Conservation (phyloP, 2,797 vertebrate genomes). For the Allenopithecus nigroviridis region DNA sequence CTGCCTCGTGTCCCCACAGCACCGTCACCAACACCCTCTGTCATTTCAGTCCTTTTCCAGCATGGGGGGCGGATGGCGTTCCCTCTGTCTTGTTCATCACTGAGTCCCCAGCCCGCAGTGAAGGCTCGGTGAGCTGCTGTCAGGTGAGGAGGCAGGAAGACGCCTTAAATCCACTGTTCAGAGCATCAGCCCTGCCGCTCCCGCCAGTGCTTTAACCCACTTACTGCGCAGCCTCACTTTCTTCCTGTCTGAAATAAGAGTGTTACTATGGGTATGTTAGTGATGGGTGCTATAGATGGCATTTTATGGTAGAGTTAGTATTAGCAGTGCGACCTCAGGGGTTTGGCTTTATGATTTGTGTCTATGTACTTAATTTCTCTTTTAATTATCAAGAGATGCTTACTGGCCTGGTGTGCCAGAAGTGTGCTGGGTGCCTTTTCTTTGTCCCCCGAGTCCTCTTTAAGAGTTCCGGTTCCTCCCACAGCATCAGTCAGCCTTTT, state of each 20-base stretch:
- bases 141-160: not conserved
- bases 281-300: not conserved
- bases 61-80: not conserved
- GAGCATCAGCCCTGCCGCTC: not conserved
- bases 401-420: not conserved
- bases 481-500: not conserved
- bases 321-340: not conserved
- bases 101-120: not conserved
- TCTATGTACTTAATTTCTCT: not conserved
- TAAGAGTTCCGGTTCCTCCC: not conserved
- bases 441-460: not conserved
- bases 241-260: not conserved
- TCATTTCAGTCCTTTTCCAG: not conserved
- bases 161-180: not conserved
- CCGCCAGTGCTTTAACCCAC: not conserved
- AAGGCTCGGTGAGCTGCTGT: not conserved
- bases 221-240: not conserved
- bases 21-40: not conserved
- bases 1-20: not conserved
- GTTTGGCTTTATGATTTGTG: not conserved
- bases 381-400: not conserved
- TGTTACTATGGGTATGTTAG: not conserved
- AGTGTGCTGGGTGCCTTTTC: not conserved
- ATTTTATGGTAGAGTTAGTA: not conserved
- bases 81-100: not conserved